These are phyloP conservation scores for Euwallacea fornicatus DNA, from an alignment of 1,140 invertebrate species.

Conservation along the genomic window DNA sequence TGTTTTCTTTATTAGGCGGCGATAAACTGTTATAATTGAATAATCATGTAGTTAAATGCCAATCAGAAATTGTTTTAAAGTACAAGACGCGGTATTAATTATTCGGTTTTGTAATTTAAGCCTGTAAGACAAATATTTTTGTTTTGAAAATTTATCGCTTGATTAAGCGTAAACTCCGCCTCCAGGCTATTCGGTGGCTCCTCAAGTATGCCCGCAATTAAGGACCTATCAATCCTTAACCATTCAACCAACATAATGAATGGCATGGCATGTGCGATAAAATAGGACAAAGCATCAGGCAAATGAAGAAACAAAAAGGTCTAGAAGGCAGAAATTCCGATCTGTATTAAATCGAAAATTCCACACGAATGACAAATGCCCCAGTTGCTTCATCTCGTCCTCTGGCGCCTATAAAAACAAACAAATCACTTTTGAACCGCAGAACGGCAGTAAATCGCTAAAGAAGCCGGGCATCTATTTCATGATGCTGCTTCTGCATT, in stretches of 20 bases:
- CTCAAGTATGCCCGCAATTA: background rate
- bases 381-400: too few species aligned
- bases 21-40: conserved; percentile 19
- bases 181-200: background rate
- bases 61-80: conserved; percentile 14
- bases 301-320: background rate
- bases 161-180: background rate
- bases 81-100: conserved; percentile 16
- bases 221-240: background rate
- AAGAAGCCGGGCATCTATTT: conserved; percentile 12
- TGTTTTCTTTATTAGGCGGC: conserved; percentile 12
- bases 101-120: conserved; percentile 19
- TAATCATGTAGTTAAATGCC: conserved; percentile 19
- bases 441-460: conserved; percentile 6
- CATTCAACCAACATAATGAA: background rate
- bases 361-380: too few species aligned
- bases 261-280: background rate
- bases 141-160: conserved; percentile 17
- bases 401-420: background rate
- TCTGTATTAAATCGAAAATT: too few species aligned
- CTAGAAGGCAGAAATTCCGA: too few species aligned
- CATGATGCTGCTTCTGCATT: conserved; percentile 13
- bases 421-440: background rate
- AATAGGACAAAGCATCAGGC: background rate
- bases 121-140: conserved; percentile 20